Conservation (phyloP, 2,888 invertebrate genomes). For the Morinoia aosen region DNA sequence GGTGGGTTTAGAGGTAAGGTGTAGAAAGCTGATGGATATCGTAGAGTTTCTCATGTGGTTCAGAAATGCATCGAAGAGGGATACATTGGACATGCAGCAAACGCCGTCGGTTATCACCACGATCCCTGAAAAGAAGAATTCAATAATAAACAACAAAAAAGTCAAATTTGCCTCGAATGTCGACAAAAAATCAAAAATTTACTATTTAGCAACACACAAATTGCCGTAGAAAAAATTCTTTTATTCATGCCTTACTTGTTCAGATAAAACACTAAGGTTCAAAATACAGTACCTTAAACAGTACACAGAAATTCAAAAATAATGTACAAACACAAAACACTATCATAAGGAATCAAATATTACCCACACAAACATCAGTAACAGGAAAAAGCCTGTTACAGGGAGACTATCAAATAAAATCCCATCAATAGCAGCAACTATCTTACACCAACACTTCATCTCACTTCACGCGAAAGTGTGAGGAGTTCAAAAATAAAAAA, state of each 20-base stretch:
- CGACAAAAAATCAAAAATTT: background rate
- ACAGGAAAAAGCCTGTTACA: no score
- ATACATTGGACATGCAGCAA: slow-evolving; percentile 80
- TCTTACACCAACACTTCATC: background rate
- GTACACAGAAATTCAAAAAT: background rate
- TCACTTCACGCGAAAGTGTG: background rate
- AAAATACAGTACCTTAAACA: background rate
- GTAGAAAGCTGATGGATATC: slow-evolving; percentile 82
- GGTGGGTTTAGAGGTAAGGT: slow-evolving; percentile 72
- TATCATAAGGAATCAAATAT: background rate
- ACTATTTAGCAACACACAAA: no score
- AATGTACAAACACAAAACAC: background rate
- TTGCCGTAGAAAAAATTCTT: no score
- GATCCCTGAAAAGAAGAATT: slow-evolving; percentile 76
- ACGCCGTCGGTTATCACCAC: slow-evolving; percentile 83
- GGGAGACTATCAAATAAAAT: background rate
- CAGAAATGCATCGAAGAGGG: slow-evolving; percentile 80
- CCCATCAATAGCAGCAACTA: background rate
- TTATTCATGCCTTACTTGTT: background rate
- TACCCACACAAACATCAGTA: no score
- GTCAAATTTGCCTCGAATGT: background rate
- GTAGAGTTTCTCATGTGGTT: slow-evolving; percentile 82
- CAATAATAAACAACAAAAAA: background rate
- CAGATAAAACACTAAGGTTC: background rate
- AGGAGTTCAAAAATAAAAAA: background rate